These are phyloP conservation scores for cat (Felis catus) DNA, from an alignment of 2,113 vertebrate genomes.

Conservation along the genomic window DNA sequence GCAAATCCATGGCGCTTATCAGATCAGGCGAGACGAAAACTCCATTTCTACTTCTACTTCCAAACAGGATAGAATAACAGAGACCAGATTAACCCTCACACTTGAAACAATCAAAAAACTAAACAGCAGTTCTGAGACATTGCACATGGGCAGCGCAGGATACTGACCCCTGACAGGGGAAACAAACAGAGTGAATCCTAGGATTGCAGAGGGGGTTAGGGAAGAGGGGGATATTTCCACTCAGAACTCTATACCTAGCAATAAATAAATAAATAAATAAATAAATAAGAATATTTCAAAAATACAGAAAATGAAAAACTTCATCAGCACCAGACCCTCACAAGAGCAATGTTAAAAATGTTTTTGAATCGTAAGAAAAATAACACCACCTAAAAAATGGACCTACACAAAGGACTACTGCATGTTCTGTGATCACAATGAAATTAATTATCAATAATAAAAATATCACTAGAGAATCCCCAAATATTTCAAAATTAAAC, in stretches of 20 bases:
- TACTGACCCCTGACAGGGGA: background rate
- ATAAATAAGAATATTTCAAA: background rate
- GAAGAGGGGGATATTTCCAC: background rate
- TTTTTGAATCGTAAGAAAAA: conserved; percentile 11
- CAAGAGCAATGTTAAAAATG: background rate
- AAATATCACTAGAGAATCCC: background rate
- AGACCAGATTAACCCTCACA: background rate
- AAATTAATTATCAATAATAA: background rate
- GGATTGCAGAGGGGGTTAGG: background rate
- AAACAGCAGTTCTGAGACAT: background rate
- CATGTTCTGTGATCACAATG: background rate
- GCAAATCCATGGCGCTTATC: background rate
- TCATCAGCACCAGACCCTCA: background rate
- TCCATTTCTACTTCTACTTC: background rate
- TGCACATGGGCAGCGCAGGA: background rate
- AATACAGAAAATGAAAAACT: background rate
- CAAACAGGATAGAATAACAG: background rate
- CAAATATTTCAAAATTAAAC: conserved; percentile 2
- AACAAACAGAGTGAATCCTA: background rate
- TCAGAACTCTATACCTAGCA: background rate
- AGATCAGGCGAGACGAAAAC: background rate
- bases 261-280: too few species aligned
- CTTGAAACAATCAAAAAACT: background rate
- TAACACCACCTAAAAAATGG: background rate
- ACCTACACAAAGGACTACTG: background rate